phyloP scores from a whole-genome alignment of 1,140 invertebrate genomes.

The Sipha flava region DNA sequence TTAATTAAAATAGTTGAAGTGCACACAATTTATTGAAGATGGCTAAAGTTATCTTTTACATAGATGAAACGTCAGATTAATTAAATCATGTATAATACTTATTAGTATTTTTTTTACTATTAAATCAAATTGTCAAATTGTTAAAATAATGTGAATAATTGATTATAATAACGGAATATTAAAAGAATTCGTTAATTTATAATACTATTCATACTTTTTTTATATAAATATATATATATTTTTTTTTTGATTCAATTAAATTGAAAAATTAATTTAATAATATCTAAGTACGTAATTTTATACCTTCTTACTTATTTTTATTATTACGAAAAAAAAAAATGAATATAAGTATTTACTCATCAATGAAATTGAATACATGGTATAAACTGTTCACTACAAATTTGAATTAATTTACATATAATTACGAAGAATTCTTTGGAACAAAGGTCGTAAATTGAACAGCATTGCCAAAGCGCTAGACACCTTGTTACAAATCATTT shows the following conservation, averaged over 20 bases:
- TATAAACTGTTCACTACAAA: not conserved
- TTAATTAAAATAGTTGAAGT: too few relatives aligned
- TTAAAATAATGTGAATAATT: not conserved
- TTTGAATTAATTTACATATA: conserved; percentile 13
- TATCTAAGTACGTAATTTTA: not conserved
- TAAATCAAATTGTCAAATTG: not conserved
- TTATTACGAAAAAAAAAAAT: not conserved
- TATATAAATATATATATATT: not conserved
- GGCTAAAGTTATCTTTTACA: not conserved
- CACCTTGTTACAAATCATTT: not conserved
- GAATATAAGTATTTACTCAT: not conserved
- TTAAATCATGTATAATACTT: not conserved
- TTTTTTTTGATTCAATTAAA: not conserved
- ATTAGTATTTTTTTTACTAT: too few relatives aligned
- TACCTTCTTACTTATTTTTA: not conserved
- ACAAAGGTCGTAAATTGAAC: conserved; percentile 1
- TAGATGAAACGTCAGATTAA: not conserved
- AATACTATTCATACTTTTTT: not conserved
- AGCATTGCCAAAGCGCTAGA: not conserved
- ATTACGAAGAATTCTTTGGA: not conserved
- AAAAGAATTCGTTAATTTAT: too few relatives aligned
- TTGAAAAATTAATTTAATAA: not conserved
- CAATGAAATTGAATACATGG: not conserved
- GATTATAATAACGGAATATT: not conserved
- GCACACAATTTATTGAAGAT: not conserved